Evolutionary conservation across 2,797 vertebrate species (phyloP).

Genomic region (Onychomys torridus): DNA sequence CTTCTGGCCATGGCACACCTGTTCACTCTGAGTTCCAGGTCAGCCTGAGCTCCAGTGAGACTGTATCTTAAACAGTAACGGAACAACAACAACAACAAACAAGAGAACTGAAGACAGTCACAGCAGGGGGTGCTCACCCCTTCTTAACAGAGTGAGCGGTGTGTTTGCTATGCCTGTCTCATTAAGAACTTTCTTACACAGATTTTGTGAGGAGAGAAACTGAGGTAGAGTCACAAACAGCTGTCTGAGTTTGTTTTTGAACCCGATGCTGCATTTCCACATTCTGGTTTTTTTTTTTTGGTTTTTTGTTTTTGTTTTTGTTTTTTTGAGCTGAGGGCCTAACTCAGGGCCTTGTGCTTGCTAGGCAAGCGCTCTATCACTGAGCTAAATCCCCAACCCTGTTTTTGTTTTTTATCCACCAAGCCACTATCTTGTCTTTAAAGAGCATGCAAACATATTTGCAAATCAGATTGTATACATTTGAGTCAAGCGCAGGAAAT

Average conservation of each 20-base stretch:
- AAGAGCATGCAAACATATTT: background rate
- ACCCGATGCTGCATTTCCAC: background rate
- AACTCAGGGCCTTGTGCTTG: no score
- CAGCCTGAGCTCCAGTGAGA: background rate
- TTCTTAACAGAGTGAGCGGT: background rate
- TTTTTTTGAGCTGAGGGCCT: no score
- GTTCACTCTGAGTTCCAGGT: background rate
- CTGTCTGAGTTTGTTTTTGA: background rate
- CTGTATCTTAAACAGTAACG: background rate
- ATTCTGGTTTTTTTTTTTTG: background rate
- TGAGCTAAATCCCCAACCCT: no score
- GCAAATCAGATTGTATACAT: background rate
- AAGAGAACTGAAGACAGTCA: background rate
- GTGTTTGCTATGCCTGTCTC: constrained; percentile 17
- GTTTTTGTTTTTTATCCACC: background rate
- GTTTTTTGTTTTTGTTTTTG: no score
- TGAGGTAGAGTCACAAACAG: background rate
- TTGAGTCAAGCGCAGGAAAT: constrained; percentile 67
- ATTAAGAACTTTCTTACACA: background rate
- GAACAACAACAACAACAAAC: background rate
- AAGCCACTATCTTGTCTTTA: background rate
- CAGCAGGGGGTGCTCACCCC: background rate
- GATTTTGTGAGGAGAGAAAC: constrained; percentile 19
- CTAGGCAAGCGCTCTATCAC: no score
- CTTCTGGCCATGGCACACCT: background rate